Base-by-base conservation (phyloP, 2,888 invertebrate genomes). In the Eilema depressum region DNA sequence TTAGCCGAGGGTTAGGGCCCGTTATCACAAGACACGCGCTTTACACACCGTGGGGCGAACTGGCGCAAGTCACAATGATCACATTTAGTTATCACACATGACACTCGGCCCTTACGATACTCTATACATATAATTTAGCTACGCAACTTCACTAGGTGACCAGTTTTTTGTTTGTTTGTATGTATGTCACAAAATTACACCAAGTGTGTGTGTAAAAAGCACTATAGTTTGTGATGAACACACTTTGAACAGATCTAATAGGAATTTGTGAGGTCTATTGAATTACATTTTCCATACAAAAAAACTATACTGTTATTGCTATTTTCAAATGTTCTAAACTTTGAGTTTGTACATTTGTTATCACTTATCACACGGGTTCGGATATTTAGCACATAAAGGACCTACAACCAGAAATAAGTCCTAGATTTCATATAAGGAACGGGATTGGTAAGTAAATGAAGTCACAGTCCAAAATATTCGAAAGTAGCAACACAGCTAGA, bases 51-150 rank as follows among this genome's bases (percentile, higher is more conserved):
- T 68, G 76, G 67, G 64, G 75, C 77, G 80, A 72, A 68, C 76
- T 73, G 75, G 41, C 75, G 69, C 65, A 80, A 33, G 33, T 30
- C 62, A 8, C n/a, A 75, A 81, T 75, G 83, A 85, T 87, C 88
- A 88, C 88, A 85, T 77, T 74, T 78, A 68, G 73, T 73, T 85
- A 85, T 86, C 85, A 85, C 85, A 85, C 80, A 85, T 86, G 85
- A 85, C 85, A 85, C 80, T 86, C 80, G 77, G 0, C 78, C 79
- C 69, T 83, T 86, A 84, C 80, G 83, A 83, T 85, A 85, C 80
- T 75, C 78, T 82, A 73, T 77, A 63, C n/a, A 62, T 75, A 86
- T 83, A n/a, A 85, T 78, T 84, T 87, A 61, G 63, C 82, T 86
- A 85, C 59, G 64, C 74, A 71, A 73, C 69, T 73, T 62, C 28